These are phyloP conservation scores for Schlechtendalia chinensis DNA, from an alignment of 1,140 invertebrate genomes.

Conservation along the genomic window DNA sequence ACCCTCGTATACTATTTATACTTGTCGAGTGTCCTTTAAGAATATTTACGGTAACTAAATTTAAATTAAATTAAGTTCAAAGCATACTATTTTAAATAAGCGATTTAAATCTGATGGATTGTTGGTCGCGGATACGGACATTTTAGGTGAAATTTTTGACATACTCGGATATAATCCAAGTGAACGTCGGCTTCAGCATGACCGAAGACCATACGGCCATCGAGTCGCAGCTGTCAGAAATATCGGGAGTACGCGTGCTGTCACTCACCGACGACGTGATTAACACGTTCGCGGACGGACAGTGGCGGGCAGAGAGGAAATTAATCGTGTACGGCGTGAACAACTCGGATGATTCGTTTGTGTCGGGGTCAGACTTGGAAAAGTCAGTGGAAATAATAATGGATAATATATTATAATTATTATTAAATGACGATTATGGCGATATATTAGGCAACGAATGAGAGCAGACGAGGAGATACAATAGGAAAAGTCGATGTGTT, in stretches of 20 bases:
- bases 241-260: neutral
- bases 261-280: conserved; percentile 10
- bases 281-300: neutral
- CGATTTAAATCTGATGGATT: no score
- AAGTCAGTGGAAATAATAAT: conserved; percentile 21
- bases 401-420: neutral
- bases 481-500: no score
- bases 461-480: no score
- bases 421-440: no score
- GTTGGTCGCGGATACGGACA: neutral
- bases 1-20: no score
- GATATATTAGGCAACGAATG: no score
- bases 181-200: neutral
- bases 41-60: no score
- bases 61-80: no score
- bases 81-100: no score
- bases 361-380: neutral
- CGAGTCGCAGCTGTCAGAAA: conserved; percentile 27
- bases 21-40: no score
- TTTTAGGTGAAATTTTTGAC: conserved; percentile 25
- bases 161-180: neutral
- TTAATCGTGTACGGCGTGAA: conserved; percentile 18
- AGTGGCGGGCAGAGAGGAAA: neutral
- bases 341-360: neutral
- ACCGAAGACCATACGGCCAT: neutral